Evolutionary conservation across 1,140 invertebrate species (phyloP), one percentile per base, ranked within the genome.

Genomic region (Andricus grossulariae): DNA sequence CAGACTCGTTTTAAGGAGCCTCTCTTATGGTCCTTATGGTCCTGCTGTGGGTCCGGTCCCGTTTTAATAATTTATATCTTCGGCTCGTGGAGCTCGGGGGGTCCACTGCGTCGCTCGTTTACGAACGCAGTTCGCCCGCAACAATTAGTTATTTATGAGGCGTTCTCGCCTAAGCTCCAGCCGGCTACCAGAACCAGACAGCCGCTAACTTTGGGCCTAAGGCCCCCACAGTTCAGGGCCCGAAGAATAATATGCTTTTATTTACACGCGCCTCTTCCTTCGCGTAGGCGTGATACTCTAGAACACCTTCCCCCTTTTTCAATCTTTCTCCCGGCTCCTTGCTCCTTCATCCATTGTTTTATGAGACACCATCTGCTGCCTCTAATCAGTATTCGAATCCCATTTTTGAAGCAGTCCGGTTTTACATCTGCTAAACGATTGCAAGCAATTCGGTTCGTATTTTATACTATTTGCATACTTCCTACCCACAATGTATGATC

Each of bases 91-190:
- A 85, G 84, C 85, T 89, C 87, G 83, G 86, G 84, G 83, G 85
- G 88, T 86, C 86, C 83, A 75, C 74, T 80, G 80, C 82, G 81
- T 87, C 83, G 83, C 78, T 82, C 85, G 79, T 88, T 88, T 83
- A 85, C 83, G 79, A 75, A 82, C 80, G 85, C 82, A 83, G 82
- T 84, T 83, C 84, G 82, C 83, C 83, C 75, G 83, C 83, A 85
- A 86, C 86, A 85, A 89, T 88, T 87, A 87, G 85, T 89, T 88
- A 88, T 88, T 87, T 87, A 86, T 84, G 86, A 74, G 76, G 82
- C 83, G 81, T 84, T 82, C 82, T 83, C 77, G 77, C 78, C 82
- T 84, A 80, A 82, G 83, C 54, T 54, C 15, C 32, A 50, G 19
- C 50, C 57, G 13, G 73, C 84, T 85, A 85, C 84, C 84, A 83